A percentile compares a stretch with the other conserved stretches of the same genome.
Evolutionary conservation across 2,888 invertebrate genomes (phyloP).

Genomic region (Eumerus sabulonum): DNA sequence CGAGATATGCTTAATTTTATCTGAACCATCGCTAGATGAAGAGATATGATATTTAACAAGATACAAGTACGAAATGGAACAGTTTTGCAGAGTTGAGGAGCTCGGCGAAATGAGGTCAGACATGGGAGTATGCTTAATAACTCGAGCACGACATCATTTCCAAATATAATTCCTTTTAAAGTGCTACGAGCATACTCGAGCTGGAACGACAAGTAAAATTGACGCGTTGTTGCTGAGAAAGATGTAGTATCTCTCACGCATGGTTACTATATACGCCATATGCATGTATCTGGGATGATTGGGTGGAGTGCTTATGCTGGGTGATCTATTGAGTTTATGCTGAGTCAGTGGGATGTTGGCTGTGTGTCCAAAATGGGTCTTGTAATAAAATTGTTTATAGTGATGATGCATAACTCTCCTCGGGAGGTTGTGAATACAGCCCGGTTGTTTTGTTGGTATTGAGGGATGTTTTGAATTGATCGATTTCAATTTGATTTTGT

Average conservation of each 20-base stretch:
- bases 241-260: no score
- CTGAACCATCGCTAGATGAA: no score
- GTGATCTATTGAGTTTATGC: constrained; percentile 32
- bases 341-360: constrained; percentile 27
- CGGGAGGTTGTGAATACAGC: no score
- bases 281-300: no score
- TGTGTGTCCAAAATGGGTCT: constrained; percentile 12
- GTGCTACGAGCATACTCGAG: constrained; percentile 13
- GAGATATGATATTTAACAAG: no score
- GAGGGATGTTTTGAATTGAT: constrained; percentile 2
- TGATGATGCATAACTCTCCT: constrained; percentile 25
- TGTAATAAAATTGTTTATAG: constrained; percentile 41
- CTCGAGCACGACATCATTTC: constrained; percentile 42
- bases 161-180: constrained; percentile 43
- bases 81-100: no score
- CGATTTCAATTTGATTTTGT: constrained; percentile 25
- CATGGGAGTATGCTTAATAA: constrained; percentile 29
- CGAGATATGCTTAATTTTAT: no score
- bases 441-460: no score
- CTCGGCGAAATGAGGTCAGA: background rate
- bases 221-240: no score
- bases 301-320: background rate
- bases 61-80: no score
- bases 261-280: no score
- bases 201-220: no score